phyloP scores from a whole-genome alignment of 1,140 invertebrate species.

The Cylas formicarius region DNA sequence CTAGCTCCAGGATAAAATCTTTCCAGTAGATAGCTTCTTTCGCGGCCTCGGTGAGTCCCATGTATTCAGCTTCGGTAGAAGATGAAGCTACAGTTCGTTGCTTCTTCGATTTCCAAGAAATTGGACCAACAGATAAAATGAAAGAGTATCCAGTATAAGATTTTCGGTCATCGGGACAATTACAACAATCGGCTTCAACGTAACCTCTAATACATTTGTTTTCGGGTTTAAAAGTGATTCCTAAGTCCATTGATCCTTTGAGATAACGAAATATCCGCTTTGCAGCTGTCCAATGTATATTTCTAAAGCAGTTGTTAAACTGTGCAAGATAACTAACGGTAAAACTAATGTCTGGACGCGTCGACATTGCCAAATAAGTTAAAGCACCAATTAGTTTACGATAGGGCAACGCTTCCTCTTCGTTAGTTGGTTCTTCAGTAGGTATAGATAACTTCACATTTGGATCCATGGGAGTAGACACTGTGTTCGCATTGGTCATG shows the following conservation, averaged over 20 bases:
- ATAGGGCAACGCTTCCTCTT: too few species aligned
- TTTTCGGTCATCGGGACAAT: slow-evolving; percentile 25
- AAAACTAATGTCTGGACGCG: slow-evolving; percentile 45
- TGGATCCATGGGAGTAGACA: too few species aligned
- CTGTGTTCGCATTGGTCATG: too few species aligned
- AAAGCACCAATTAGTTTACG: slow-evolving; percentile 38
- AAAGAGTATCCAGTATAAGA: slow-evolving; percentile 38
- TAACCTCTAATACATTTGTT: slow-evolving; percentile 36
- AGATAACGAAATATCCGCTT: slow-evolving; percentile 10
- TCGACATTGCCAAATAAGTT: slow-evolving; percentile 42
- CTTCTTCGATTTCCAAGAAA: slow-evolving; percentile 37
- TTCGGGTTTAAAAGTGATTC: too few species aligned
- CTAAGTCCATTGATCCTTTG: slow-evolving; percentile 9
- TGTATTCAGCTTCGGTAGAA: slow-evolving; percentile 41
- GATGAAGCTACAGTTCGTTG: slow-evolving; percentile 40
- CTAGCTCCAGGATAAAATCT: slow-evolving; percentile 19
- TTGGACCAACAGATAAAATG: slow-evolving; percentile 22
- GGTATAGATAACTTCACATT: too few species aligned
- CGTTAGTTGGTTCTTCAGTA: too few species aligned
- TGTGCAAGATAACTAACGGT: slow-evolving; percentile 42
- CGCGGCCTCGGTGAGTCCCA: slow-evolving; percentile 30
- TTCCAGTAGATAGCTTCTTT: slow-evolving; percentile 30
- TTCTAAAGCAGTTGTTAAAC: slow-evolving; percentile 42
- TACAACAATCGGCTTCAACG: slow-evolving; percentile 38
- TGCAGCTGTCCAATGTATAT: slow-evolving; percentile 5